Conservation (phyloP, 2,113 vertebrate genomes). For the Crotalus horridus region DNA sequence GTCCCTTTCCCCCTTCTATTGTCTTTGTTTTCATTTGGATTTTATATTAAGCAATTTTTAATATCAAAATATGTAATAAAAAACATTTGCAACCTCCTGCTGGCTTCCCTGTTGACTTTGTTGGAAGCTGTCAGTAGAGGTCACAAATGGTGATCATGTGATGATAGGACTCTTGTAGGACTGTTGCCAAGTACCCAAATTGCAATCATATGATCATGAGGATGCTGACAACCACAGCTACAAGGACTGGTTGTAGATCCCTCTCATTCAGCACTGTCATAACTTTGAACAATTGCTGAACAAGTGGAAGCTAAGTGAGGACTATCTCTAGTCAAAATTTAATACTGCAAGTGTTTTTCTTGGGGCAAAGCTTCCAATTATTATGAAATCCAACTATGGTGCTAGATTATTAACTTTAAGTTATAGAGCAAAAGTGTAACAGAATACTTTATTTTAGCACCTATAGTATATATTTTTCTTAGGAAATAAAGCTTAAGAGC, state of each 20-base stretch:
- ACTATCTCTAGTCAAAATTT: background rate
- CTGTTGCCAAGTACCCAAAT: background rate
- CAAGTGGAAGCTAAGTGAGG: background rate
- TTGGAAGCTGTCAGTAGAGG: background rate
- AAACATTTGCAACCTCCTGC: background rate
- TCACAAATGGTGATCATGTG: background rate
- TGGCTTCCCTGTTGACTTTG: background rate
- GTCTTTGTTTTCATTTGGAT: background rate
- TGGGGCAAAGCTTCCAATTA: background rate
- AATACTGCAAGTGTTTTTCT: background rate
- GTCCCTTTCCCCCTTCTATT: background rate
- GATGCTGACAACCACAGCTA: background rate
- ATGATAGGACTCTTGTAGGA: background rate
- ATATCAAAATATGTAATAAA: background rate
- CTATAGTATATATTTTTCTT: background rate
- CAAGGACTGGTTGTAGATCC: background rate
- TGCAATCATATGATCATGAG: background rate
- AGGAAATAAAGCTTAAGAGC: background rate
- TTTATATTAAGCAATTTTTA: background rate
- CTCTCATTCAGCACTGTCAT: background rate
- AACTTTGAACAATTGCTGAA: background rate
- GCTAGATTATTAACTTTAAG: background rate
- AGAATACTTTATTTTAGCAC: background rate
- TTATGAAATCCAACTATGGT: background rate
- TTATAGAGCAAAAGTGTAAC: slow-evolving; percentile 26